Conservation (phyloP, 2,797 vertebrate species). For the Graptemys geographica region DNA sequence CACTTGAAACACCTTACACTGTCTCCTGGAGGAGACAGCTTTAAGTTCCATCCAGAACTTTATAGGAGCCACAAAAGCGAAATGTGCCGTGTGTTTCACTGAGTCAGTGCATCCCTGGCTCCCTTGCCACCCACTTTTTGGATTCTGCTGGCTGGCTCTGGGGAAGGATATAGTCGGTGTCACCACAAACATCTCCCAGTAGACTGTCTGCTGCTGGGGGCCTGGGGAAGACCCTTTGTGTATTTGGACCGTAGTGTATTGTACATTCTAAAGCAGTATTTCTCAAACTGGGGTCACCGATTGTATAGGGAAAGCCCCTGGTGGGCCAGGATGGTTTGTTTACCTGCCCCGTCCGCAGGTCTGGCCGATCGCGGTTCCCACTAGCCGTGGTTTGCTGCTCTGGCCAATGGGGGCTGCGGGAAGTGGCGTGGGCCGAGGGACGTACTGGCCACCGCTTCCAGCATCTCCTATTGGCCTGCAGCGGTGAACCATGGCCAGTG, state of each 20-base stretch:
- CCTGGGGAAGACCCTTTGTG: background rate
- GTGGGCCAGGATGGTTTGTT: no score
- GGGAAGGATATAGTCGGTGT: background rate
- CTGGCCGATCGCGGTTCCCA: no score
- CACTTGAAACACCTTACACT: rapidly evolving
- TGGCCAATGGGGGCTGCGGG: no score
- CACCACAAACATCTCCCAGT: background rate
- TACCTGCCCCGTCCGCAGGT: no score
- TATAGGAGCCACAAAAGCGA: rapidly evolving
- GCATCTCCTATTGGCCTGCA: no score
- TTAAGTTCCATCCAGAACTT: background rate
- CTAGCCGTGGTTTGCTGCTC: no score
- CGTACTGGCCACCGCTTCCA: no score
- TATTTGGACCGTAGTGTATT: background rate
- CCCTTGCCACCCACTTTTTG: background rate
- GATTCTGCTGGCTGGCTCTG: background rate
- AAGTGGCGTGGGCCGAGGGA: no score
- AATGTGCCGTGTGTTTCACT: background rate
- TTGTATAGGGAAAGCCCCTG: no score
- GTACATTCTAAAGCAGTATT: background rate
- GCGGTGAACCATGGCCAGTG: no score
- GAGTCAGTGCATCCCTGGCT: no score
- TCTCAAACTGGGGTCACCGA: no score
- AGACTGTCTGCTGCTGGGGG: background rate
- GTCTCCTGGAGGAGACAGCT: background rate